phyloP scores from a whole-genome alignment of 2,888 invertebrate genomes.

The Drosophila subquinaria region DNA sequence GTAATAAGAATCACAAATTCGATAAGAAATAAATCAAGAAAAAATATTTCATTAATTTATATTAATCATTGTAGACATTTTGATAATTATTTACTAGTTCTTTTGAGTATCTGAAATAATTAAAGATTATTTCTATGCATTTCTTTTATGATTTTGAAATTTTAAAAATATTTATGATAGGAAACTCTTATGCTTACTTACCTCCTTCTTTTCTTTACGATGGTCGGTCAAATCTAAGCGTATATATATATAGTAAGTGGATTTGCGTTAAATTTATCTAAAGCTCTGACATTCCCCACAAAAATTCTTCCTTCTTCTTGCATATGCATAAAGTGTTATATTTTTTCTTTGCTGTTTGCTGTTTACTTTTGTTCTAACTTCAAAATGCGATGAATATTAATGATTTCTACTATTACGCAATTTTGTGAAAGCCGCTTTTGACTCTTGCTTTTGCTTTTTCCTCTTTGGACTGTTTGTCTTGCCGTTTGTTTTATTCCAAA shows the following conservation, averaged over 20 bases:
- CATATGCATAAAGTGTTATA: conserved; percentile 28
- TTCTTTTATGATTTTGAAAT: too few species aligned
- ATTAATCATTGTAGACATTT: too few species aligned
- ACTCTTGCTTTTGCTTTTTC: conserved; percentile 16
- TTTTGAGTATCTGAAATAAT: too few species aligned
- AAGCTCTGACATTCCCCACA: neutral
- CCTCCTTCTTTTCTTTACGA: neutral
- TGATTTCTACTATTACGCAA: conserved; percentile 68
- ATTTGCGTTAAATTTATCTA: neutral
- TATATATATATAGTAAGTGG: neutral
- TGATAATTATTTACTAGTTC: too few species aligned
- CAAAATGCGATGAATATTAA: conserved; percentile 82
- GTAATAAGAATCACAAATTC: neutral
- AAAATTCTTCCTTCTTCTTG: conserved; percentile 3
- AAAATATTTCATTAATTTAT: too few species aligned
- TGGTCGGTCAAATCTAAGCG: neutral
- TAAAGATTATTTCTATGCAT: too few species aligned
- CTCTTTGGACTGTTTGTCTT: conserved; percentile 39
- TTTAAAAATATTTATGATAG: too few species aligned
- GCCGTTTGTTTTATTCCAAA: conserved; percentile 30
- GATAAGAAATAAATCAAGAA: too few species aligned
- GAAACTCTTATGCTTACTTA: neutral
- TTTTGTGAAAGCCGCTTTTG: conserved; percentile 45
- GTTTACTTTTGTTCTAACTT: conserved; percentile 31
- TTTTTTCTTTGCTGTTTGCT: neutral